Evolutionary conservation across 2,888 invertebrate genomes (phyloP).

Genomic region (Pyrgus malvae): DNA sequence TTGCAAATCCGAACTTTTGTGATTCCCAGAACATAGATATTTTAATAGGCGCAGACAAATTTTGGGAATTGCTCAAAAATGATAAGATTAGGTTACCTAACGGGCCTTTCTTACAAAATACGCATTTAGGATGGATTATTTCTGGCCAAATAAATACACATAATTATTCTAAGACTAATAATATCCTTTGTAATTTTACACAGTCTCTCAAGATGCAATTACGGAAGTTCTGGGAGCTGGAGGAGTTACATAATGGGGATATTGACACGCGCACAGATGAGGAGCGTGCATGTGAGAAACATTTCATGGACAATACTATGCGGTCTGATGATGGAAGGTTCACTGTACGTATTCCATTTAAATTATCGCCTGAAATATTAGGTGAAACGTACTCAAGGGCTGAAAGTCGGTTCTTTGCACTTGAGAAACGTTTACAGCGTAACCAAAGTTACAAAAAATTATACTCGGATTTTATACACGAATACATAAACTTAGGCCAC

Average conservation of each 20-base stretch:
- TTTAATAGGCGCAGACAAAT: slow-evolving; percentile 32
- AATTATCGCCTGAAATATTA: background rate
- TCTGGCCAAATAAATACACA: slow-evolving; percentile 24
- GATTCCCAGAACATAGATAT: background rate
- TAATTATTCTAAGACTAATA: no score
- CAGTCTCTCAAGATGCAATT: background rate
- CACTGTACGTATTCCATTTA: background rate
- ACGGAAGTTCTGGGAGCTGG: background rate
- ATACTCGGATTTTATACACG: background rate
- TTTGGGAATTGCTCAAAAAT: slow-evolving; percentile 33
- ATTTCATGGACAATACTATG: background rate
- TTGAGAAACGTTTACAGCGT: background rate
- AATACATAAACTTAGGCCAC: background rate
- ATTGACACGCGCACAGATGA: background rate
- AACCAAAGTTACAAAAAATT: background rate
- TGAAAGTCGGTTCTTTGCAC: background rate
- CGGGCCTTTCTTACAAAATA: slow-evolving; percentile 35
- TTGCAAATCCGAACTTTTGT: background rate
- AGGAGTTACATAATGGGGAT: background rate
- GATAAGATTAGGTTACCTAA: slow-evolving; percentile 29
- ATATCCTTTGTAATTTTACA: slow-evolving; percentile 30
- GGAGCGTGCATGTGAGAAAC: background rate
- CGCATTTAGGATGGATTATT: slow-evolving; percentile 36
- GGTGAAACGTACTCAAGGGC: background rate
- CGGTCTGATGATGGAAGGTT: background rate